Evolutionary conservation across 2,797 vertebrate species (phyloP), one percentile per base, ranked within the genome.

Genomic region (Phalloptychus januarius): DNA sequence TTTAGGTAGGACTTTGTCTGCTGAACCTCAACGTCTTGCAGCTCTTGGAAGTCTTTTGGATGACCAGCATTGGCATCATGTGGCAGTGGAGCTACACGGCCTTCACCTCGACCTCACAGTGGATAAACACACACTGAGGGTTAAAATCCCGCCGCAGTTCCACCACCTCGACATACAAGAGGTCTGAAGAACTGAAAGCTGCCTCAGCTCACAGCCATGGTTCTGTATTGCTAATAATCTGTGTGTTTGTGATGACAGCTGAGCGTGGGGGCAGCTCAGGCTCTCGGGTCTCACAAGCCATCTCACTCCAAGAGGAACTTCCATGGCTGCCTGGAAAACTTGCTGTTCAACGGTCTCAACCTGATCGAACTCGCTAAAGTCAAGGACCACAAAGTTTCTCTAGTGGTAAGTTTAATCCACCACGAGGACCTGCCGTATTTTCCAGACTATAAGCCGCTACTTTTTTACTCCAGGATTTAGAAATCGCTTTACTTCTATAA

Each of bases 1-100:
- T 83, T 10, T 83, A 96, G 95, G 85, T 3, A 78, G 70, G 82
- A 72, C 81, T 50, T 72, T 71, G 16, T 83, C 94, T 54, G 67
- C 91, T 31, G 93, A 94, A 74, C 81, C 85, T 36, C 94, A 79
- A 83, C 84, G 86, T 80, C 92, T 92, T 12, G 92, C 96, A 56
- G 96, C 94, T 0, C 91, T 98, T 75, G 97, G 97, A 86, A 98
- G 97, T 87, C 94, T 99, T 77, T 92, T 99, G 81, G 97, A 99
- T n/a, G 97, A 99, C 82, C 97, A 97, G 52, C 97, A 99, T 2
- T 99, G 98, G 98, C 98, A 99, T 86, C 93, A 92, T 2, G 92
- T 97, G 70, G 91, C 94, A 8, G 81, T 98, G 88, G 97, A 97
- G 88, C 90, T 91, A 2, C 89, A 94, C 79, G 86, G 96, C 89